A percentile compares a stretch with the other conserved stretches of the same genome.
Evolutionary conservation across 2,888 invertebrate genomes (phyloP).

Genomic region (Pammene aurita): DNA sequence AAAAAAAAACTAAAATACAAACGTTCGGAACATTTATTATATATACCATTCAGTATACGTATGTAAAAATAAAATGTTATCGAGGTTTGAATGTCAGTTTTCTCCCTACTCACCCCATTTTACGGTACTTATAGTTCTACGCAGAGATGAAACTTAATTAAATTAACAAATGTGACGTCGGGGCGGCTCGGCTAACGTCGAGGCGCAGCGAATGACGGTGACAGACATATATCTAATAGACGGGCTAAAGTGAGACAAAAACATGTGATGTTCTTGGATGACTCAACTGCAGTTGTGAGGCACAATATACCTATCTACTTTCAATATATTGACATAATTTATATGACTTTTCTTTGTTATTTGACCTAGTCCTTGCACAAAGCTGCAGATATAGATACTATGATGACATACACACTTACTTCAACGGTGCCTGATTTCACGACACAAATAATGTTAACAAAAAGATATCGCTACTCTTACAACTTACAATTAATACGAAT

Average conservation of each 20-base stretch:
- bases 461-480: constrained; percentile 4
- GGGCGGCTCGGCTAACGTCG: constrained; percentile 5
- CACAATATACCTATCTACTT: too few relatives aligned
- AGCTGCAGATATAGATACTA: neutral
- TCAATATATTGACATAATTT: constrained; percentile 14
- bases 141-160: constrained; percentile 16
- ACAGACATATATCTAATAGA: constrained; percentile 23
- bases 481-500: constrained; percentile 29
- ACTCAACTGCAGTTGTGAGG: constrained; percentile 32
- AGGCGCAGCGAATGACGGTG: constrained; percentile 20
- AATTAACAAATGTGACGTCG: constrained; percentile 25
- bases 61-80: too few relatives aligned
- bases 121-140: neutral
- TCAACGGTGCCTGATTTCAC: neutral
- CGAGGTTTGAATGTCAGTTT: too few relatives aligned
- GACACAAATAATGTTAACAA: neutral
- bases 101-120: too few relatives aligned
- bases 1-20: too few relatives aligned
- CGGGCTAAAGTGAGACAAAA: constrained; percentile 34
- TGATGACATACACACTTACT: neutral
- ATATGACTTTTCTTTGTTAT: constrained; percentile 9
- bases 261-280: constrained; percentile 12
- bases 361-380: neutral
- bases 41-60: too few relatives aligned
- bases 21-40: too few relatives aligned